Evolutionary conservation across 2,113 vertebrate species (phyloP), one percentile per base, ranked within the genome.

Genomic region (Polypterus senegalus): DNA sequence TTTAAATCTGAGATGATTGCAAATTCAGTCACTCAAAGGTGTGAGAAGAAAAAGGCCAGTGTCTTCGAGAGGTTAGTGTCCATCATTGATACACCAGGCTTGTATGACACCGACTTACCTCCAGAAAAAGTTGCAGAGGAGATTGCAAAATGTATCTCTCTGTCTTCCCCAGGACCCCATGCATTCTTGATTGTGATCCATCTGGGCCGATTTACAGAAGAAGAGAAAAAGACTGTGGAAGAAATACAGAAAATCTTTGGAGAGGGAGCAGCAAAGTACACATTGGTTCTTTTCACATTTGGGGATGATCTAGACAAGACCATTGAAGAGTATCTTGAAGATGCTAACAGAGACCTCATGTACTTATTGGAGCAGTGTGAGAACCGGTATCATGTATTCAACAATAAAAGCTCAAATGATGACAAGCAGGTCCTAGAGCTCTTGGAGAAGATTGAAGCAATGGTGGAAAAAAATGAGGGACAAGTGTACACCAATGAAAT

Each of bases 381-480:
- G 46, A 11, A 11, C 7, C 46, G 60, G 4, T 9, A 5, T 7
- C 60, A 61, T 47, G 10, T 61, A 4, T 61, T 61, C 60, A 53
- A 27, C 4, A 61, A 61, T 46, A 61, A n/a, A 46, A 43, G 49
- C 60, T 7, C 6, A 2, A 46, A 6, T 27, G 49, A 61, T 47
- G 5, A 8, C 47, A 7, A 4, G 4, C 60, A 61, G 60, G 60
- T 61, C 49, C 5, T 27, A 5, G 6, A 61, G 49, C 46, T 61
- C 45, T 46, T 61, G 60, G 49, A 48, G 5, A 61, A 61, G 60
- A 45, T 61, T 4, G 47, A 61, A 5, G 3, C 10, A 7, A 53
- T 61, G 60, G 47, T 53, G 60, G 11, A 9, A 47, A 46, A 49
- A 5, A 49, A 43, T n/a, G 43, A 27, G 7, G 49, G 4, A 5